phyloP scores from a whole-genome alignment of 2,888 invertebrate species.

The Drosophila austrosaltans region DNA sequence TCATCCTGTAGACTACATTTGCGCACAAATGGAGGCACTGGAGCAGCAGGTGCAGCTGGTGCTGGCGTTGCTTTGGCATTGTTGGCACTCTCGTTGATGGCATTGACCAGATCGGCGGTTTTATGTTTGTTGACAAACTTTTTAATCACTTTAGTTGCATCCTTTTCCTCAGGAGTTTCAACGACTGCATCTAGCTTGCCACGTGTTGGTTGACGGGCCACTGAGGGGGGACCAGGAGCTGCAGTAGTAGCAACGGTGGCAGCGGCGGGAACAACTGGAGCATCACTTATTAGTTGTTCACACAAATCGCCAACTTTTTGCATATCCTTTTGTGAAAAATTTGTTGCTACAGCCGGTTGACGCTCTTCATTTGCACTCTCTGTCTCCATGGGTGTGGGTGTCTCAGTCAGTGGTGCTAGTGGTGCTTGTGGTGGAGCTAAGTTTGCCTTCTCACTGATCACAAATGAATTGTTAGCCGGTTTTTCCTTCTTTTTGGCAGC shows the following conservation, averaged over 20 bases:
- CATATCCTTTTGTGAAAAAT: slow-evolving; percentile 77
- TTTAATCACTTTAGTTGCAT: slow-evolving; percentile 82
- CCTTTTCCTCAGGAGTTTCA: slow-evolving; percentile 81
- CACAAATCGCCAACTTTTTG: slow-evolving; percentile 79
- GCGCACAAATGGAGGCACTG: slow-evolving; percentile 68
- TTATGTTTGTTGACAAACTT: slow-evolving; percentile 84
- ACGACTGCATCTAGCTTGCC: slow-evolving; percentile 77
- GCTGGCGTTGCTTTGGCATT: slow-evolving; percentile 28
- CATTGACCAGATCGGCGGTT: slow-evolving; percentile 82
- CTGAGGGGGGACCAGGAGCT: slow-evolving; percentile 22
- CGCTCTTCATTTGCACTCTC: slow-evolving; percentile 65
- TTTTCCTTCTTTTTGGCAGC: slow-evolving; percentile 89
- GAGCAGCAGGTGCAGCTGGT: slow-evolving; percentile 8
- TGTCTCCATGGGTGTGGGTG: slow-evolving; percentile 70
- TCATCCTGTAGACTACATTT: slow-evolving; percentile 83
- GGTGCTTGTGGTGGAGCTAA: slow-evolving; percentile 29
- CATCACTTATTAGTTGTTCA: slow-evolving; percentile 77
- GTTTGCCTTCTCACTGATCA: slow-evolving; percentile 56
- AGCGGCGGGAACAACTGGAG: slow-evolving; percentile 21
- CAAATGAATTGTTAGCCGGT: slow-evolving; percentile 74
- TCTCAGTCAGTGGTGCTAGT: slow-evolving; percentile 36
- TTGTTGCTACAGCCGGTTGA: slow-evolving; percentile 32
- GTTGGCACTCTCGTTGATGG: slow-evolving; percentile 73
- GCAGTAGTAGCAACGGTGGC: neutral
- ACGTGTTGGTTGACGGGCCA: slow-evolving; percentile 68